phyloP scores from a whole-genome alignment of 2,113 vertebrate genomes.

The Aspiorhynchus laticeps region DNA sequence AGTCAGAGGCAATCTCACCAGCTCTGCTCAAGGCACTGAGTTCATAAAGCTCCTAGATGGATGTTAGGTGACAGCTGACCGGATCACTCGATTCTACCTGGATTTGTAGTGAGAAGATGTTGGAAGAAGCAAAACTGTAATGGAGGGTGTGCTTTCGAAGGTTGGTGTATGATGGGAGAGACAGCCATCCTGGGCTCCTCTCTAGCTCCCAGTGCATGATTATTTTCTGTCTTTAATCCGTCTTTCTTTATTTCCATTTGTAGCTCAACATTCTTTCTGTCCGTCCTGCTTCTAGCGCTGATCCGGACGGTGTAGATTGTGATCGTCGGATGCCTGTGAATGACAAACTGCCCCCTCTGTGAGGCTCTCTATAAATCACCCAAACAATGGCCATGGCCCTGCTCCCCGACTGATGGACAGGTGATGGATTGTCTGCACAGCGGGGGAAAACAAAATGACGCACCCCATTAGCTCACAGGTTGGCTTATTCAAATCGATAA shows the following conservation, averaged over 20 bases:
- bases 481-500: slow-evolving; percentile 76
- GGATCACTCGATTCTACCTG: background rate
- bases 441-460: slow-evolving; percentile 70
- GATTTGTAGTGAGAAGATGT: slow-evolving; percentile 3
- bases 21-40: slow-evolving; percentile 12
- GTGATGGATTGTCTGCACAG: slow-evolving; percentile 80
- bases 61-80: slow-evolving; percentile 33
- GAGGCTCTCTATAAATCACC: slow-evolving; percentile 84
- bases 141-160: background rate
- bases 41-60: slow-evolving; percentile 28
- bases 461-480: slow-evolving; percentile 67
- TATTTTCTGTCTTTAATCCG: background rate
- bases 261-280: background rate
- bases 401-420: slow-evolving; percentile 74
- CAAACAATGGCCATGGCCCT: slow-evolving; percentile 67
- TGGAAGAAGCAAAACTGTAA: background rate
- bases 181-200: background rate
- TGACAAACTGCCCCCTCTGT: slow-evolving; percentile 77
- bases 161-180: background rate
- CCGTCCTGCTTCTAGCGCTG: background rate
- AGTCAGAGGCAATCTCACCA: slow-evolving; percentile 33
- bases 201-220: background rate
- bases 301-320: slow-evolving; percentile 42
- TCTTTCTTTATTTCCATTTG: background rate
- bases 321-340: slow-evolving; percentile 65